Conservation (phyloP, 1,140 invertebrate genomes). For the Drosophila oshimai region DNA sequence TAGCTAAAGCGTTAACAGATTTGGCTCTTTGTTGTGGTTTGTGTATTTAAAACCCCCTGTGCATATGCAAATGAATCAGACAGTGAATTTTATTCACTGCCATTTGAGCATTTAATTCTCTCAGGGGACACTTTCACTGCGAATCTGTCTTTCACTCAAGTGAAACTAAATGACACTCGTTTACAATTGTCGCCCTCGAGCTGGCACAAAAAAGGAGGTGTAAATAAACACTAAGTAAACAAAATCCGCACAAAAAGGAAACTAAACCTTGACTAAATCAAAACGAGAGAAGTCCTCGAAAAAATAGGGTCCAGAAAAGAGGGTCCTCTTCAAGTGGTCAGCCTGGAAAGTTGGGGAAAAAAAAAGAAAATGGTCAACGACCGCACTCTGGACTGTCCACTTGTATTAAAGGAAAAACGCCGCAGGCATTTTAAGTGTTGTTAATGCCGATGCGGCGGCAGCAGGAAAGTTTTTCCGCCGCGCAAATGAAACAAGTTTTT, state of each 20-base stretch:
- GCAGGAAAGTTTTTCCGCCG: slow-evolving; percentile 58
- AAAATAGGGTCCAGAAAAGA: slow-evolving; percentile 32
- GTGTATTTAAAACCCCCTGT: slow-evolving; percentile 6
- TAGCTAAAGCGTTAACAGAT: slow-evolving; percentile 16
- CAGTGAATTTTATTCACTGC: slow-evolving; percentile 23
- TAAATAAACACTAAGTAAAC: slow-evolving; percentile 51
- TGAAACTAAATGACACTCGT: slow-evolving; percentile 68
- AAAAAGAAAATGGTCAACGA: slow-evolving; percentile 7
- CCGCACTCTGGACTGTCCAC: slow-evolving; percentile 62
- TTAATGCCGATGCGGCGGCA: slow-evolving; percentile 64
- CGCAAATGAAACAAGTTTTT: slow-evolving; percentile 75
- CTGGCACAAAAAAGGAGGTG: background rate
- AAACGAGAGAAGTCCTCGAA: slow-evolving; percentile 54
- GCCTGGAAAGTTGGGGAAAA: slow-evolving; percentile 41
- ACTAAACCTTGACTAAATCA: slow-evolving; percentile 68
- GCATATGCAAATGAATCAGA: slow-evolving; percentile 6
- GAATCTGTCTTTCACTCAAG: slow-evolving; percentile 19
- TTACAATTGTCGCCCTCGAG: slow-evolving; percentile 62
- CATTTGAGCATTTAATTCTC: slow-evolving; percentile 24
- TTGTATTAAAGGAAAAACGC: slow-evolving; percentile 77
- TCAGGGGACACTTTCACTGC: background rate
- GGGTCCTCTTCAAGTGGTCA: slow-evolving; percentile 47
- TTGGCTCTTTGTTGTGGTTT: slow-evolving; percentile 20
- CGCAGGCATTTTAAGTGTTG: slow-evolving; percentile 79
- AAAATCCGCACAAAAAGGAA: slow-evolving; percentile 46